phyloP scores from a whole-genome alignment of 2,888 invertebrate species.

The Limenitis camilla region DNA sequence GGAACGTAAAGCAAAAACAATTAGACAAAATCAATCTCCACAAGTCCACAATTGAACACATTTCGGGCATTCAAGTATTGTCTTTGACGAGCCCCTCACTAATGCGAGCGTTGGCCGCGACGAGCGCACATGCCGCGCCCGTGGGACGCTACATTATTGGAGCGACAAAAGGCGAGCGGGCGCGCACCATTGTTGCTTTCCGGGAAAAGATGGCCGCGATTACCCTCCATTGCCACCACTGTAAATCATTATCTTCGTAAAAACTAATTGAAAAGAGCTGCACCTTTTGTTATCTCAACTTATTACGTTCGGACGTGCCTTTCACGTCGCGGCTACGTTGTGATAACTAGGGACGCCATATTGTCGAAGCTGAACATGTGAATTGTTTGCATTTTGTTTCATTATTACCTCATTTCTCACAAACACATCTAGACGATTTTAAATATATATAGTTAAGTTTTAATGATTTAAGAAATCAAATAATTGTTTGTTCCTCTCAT shows the following conservation, averaged over 20 bases:
- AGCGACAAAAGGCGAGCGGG: conserved; percentile 35
- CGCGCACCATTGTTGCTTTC: conserved; percentile 59
- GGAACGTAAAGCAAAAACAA: too few species aligned
- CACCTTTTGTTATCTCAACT: conserved; percentile 48
- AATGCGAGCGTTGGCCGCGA: background rate
- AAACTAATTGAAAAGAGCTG: conserved; percentile 64
- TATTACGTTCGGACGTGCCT: conserved; percentile 28
- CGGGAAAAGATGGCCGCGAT: conserved; percentile 49
- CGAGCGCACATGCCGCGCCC: conserved; percentile 9
- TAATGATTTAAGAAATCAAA: too few species aligned
- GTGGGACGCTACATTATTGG: conserved; percentile 23
- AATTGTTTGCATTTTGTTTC: too few species aligned
- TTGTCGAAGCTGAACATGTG: background rate
- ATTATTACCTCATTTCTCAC: too few species aligned
- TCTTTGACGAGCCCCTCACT: background rate
- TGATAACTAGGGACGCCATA: too few species aligned
- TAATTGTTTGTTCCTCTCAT: too few species aligned
- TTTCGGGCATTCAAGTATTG: background rate
- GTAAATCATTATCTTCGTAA: conserved; percentile 64
- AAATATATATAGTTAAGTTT: too few species aligned
- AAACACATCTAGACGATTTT: too few species aligned
- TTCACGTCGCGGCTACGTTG: conserved; percentile 14
- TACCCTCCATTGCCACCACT: conserved; percentile 37
- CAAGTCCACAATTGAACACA: too few species aligned
- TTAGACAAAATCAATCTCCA: conserved; percentile 1